Percentiles rank a stretch among this genome's conserved stretches.
phyloP scores from a whole-genome alignment of 2,113 vertebrate genomes.

The Gallinago media region DNA sequence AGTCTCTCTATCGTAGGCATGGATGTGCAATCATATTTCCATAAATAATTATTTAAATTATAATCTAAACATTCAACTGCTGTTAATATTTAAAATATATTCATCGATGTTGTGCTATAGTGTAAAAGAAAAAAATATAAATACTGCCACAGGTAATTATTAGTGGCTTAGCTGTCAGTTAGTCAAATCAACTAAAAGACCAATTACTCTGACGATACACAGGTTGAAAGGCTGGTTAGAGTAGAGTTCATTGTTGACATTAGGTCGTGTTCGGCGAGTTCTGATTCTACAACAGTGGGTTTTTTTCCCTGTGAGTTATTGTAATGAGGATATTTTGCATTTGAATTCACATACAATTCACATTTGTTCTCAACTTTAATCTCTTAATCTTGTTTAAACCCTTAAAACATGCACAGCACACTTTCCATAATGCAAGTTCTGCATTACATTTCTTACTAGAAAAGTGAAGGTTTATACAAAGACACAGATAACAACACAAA shows the following conservation, averaged over 20 bases:
- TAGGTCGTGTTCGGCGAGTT: constrained; percentile 64
- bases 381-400: neutral
- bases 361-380: neutral
- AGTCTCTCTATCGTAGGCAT: constrained; percentile 40
- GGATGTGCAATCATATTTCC: constrained; percentile 68
- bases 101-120: constrained; percentile 64
- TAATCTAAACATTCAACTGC: constrained; percentile 69
- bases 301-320: constrained; percentile 69
- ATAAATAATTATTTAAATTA: constrained; percentile 82
- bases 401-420: neutral
- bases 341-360: constrained; percentile 46
- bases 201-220: constrained; percentile 87
- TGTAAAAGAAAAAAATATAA: constrained; percentile 73
- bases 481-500: neutral
- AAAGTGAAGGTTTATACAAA: neutral
- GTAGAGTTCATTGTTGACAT: constrained; percentile 72
- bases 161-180: constrained; percentile 81
- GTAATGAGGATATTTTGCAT: constrained; percentile 76
- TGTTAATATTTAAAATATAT: constrained; percentile 69
- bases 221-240: constrained; percentile 87
- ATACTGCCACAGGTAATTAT: constrained; percentile 83
- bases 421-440: neutral
- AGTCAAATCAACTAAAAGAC: constrained; percentile 87
- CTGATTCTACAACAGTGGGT: neutral
- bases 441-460: neutral